Evolutionary conservation across 2,113 vertebrate species (phyloP).

Genomic region (Rana temporaria): DNA sequence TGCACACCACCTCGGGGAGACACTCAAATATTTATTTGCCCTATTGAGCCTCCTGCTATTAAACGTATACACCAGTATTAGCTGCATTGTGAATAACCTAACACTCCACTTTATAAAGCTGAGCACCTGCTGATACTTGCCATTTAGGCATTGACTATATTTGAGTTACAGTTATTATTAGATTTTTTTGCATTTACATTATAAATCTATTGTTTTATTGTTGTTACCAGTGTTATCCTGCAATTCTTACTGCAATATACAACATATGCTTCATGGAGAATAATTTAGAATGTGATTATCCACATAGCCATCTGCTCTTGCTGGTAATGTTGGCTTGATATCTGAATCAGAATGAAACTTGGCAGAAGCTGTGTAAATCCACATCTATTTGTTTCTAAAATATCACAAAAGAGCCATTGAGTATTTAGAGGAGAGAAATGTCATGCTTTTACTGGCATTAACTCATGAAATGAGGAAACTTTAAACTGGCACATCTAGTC

Average conservation of each 20-base stretch:
- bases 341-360: conserved; percentile 35
- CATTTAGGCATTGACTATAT: neutral
- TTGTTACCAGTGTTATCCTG: neutral
- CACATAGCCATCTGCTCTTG: conserved; percentile 45
- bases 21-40: conserved; percentile 26
- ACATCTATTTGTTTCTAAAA: conserved; percentile 23
- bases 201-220: neutral
- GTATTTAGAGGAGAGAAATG: neutral
- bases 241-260: conserved; percentile 12
- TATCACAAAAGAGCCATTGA: conserved; percentile 20
- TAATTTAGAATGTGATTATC: conserved; percentile 54
- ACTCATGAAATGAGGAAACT: neutral
- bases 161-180: neutral
- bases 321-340: conserved; percentile 50
- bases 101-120: neutral
- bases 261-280: conserved; percentile 48
- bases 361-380: conserved; percentile 19
- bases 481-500: neutral
- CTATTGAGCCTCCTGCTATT: neutral
- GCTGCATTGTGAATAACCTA: neutral
- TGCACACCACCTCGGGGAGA: neutral
- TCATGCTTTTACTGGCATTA: neutral
- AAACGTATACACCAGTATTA: neutral
- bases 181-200: too few relatives aligned
- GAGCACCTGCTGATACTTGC: neutral